phyloP scores from a whole-genome alignment of 2,888 invertebrate genomes.

The Euplagia quadripunctaria region DNA sequence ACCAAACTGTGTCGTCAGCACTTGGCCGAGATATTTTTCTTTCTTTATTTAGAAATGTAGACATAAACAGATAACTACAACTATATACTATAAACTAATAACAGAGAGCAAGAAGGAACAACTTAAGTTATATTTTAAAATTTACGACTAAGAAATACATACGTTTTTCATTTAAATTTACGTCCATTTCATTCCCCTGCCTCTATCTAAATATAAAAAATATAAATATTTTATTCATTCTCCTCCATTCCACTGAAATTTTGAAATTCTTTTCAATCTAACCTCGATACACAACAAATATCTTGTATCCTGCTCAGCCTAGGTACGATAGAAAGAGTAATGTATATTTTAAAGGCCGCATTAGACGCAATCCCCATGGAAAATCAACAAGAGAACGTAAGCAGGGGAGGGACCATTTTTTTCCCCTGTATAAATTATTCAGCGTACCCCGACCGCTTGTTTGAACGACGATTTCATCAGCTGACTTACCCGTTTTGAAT shows the following conservation, averaged over 20 bases:
- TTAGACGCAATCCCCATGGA: slow-evolving; percentile 68
- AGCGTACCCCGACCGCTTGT: slow-evolving; percentile 68
- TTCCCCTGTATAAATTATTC: slow-evolving; percentile 78
- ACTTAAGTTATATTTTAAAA: background rate
- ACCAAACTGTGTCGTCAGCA: background rate
- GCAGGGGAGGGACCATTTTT: slow-evolving; percentile 68
- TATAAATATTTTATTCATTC: no score
- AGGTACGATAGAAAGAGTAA: slow-evolving; percentile 54
- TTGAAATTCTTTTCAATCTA: slow-evolving; percentile 71
- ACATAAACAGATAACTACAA: background rate
- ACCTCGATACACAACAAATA: slow-evolving; percentile 57
- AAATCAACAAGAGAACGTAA: slow-evolving; percentile 75
- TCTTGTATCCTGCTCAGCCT: slow-evolving; percentile 50
- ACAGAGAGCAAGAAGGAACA: no score
- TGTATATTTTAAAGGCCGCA: slow-evolving; percentile 48
- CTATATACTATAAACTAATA: no score
- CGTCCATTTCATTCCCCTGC: slow-evolving; percentile 45
- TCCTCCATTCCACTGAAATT: slow-evolving; percentile 46
- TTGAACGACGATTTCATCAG: slow-evolving; percentile 74
- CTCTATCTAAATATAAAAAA: slow-evolving; percentile 46
- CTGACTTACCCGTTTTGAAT: slow-evolving; percentile 60
- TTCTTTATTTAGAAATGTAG: background rate
- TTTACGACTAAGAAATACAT: slow-evolving; percentile 3
- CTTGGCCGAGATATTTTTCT: background rate
- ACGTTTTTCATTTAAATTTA: slow-evolving; percentile 47